phyloP scores from a whole-genome alignment of 2,113 vertebrate genomes.

The Xiphophorus hellerii region DNA sequence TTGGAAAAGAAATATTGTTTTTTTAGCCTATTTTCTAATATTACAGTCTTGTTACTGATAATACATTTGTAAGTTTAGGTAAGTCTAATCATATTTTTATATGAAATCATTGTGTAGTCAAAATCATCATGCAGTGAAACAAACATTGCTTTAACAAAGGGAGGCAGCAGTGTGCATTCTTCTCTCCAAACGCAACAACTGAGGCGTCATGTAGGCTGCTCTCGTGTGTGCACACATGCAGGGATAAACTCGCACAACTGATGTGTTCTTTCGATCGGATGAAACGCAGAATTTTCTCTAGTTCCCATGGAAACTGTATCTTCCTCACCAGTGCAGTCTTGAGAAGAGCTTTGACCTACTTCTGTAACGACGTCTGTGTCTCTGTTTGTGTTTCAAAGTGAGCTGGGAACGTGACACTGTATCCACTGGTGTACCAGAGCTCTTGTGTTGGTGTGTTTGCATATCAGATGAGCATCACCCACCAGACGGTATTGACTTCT shows the following conservation, averaged over 20 bases:
- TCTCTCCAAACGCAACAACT: no score
- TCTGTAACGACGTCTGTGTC: conserved; percentile 26
- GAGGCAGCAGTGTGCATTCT: no score
- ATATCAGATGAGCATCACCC: conserved; percentile 6
- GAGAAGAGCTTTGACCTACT: conserved; percentile 61
- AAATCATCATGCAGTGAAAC: no score
- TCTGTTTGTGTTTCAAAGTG: conserved; percentile 11
- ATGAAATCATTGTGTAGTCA: no score
- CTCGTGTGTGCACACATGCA: not conserved
- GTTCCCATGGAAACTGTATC: conserved; percentile 71
- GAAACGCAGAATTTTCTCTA: conserved; percentile 38
- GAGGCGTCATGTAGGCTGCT: not conserved
- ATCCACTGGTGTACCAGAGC: conserved; percentile 7
- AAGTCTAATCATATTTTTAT: no score
- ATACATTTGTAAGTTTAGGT: no score
- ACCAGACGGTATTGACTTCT: not conserved
- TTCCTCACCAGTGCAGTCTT: conserved; percentile 35
- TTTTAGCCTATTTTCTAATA: no score
- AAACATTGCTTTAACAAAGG: no score
- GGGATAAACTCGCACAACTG: conserved; percentile 2
- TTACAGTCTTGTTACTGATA: no score
- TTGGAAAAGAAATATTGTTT: no score
- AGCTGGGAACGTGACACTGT: conserved; percentile 10
- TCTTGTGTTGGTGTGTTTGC: conserved; percentile 12
- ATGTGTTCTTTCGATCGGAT: conserved; percentile 25